Evolutionary conservation across 2,797 vertebrate species (phyloP).

Genomic region (Basileuterus tristriatus): DNA sequence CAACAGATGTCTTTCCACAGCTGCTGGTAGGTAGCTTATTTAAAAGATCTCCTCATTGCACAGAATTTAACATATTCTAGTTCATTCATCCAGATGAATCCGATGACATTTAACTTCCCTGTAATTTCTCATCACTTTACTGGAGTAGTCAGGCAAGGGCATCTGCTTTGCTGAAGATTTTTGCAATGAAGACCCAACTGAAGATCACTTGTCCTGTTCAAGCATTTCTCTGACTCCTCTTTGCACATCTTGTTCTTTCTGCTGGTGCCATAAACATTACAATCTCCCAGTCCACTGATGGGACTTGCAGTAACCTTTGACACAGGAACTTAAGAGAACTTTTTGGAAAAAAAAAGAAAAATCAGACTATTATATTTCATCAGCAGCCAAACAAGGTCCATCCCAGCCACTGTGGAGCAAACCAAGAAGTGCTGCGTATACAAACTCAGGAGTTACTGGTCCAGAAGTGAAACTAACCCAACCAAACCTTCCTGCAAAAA

Average conservation of each 20-base stretch:
- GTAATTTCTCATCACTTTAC: neutral
- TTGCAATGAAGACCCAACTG: neutral
- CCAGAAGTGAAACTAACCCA: neutral
- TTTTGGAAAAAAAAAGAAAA: neutral
- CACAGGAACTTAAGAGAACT: neutral
- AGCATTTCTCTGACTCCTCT: neutral
- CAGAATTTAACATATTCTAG: neutral
- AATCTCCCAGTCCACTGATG: neutral
- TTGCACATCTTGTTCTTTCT: neutral
- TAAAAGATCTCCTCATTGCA: neutral
- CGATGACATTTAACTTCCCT: neutral
- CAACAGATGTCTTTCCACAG: constrained; percentile 10
- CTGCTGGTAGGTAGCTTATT: constrained; percentile 10
- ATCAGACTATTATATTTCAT: neutral
- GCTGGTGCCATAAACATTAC: neutral
- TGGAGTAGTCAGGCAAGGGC: neutral
- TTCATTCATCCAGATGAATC: neutral
- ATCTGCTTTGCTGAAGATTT: neutral
- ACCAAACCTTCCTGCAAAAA: neutral
- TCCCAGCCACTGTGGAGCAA: neutral
- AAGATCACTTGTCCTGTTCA: neutral
- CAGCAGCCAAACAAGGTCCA: neutral
- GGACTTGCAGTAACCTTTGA: neutral
- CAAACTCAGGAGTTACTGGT: neutral
- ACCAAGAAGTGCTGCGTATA: neutral